Percentiles rank a stretch among this genome's conserved stretches.
phyloP scores from a whole-genome alignment of 2,113 vertebrate genomes.

The Conger conger region DNA sequence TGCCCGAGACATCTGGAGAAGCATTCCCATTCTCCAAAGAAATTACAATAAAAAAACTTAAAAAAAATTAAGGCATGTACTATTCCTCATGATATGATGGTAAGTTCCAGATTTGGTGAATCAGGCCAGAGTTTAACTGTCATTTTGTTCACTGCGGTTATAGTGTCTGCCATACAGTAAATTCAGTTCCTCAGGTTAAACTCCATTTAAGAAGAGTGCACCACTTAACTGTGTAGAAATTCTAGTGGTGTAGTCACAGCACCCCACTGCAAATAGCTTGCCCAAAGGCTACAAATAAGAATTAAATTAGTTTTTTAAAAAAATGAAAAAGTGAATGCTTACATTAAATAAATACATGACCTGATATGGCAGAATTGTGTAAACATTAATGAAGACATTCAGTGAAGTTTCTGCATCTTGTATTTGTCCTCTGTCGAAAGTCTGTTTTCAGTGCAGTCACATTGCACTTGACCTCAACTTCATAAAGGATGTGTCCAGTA shows the following conservation, averaged over 20 bases:
- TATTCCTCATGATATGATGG: conserved; percentile 2
- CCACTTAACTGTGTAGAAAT: neutral
- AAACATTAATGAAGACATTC: conserved; percentile 42
- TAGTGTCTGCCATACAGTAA: neutral
- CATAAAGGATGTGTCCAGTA: neutral
- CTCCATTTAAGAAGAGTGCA: neutral
- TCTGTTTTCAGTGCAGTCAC: neutral
- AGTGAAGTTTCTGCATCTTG: neutral
- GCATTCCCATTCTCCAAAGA: neutral
- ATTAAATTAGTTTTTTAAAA: neutral
- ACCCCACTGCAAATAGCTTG: neutral
- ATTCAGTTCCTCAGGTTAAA: neutral
- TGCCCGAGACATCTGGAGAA: neutral
- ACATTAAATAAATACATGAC: neutral
- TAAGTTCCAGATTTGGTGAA: conserved; percentile 3
- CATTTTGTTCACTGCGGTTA: neutral
- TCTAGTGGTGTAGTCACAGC: neutral
- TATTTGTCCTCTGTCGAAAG: neutral
- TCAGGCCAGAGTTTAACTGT: neutral
- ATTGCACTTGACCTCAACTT: neutral
- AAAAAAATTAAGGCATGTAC: neutral
- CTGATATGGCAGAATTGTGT: conserved; percentile 14
- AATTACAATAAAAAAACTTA: neutral
- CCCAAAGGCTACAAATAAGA: neutral
- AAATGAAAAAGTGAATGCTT: neutral